These are phyloP conservation scores for Aphidius colemani DNA, from an alignment of 2,888 invertebrate species.

Conservation along the genomic window DNA sequence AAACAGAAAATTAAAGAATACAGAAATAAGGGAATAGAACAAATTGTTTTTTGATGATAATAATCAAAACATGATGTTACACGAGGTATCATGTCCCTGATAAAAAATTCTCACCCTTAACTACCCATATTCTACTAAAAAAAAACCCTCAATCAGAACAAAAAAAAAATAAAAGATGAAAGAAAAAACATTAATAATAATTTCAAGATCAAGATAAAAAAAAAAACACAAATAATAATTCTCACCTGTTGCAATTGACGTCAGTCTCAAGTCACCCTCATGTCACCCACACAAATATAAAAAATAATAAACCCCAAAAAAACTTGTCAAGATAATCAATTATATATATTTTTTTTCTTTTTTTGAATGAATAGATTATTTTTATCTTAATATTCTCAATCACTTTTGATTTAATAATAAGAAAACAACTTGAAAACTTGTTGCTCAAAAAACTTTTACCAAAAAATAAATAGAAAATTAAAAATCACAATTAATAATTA, in stretches of 20 bases:
- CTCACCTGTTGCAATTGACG: slow-evolving; percentile 15
- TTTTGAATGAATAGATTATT: not conserved
- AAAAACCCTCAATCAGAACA: not conserved
- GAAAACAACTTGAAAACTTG: not conserved
- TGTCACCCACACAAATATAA: not conserved
- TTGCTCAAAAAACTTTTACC: too few species aligned
- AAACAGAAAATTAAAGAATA: not conserved
- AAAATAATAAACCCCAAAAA: too few species aligned
- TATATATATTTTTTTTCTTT: not conserved
- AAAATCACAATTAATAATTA: too few species aligned
- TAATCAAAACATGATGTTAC: too few species aligned
- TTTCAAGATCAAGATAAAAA: slow-evolving; percentile 1
- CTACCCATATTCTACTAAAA: too few species aligned
- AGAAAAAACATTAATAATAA: not conserved
- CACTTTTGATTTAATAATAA: not conserved
- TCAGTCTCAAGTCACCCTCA: slow-evolving; percentile 11
- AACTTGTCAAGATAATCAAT: not conserved
- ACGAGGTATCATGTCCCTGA: too few species aligned
- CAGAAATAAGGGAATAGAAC: not conserved
- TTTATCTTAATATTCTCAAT: not conserved
- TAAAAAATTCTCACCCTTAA: too few species aligned
- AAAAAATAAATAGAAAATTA: too few species aligned
- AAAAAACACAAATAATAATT: not conserved
- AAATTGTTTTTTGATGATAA: too few species aligned
- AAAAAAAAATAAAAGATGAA: not conserved